phyloP scores from a whole-genome alignment of 2,113 vertebrate genomes.

The Epinephelus cyanopodus region DNA sequence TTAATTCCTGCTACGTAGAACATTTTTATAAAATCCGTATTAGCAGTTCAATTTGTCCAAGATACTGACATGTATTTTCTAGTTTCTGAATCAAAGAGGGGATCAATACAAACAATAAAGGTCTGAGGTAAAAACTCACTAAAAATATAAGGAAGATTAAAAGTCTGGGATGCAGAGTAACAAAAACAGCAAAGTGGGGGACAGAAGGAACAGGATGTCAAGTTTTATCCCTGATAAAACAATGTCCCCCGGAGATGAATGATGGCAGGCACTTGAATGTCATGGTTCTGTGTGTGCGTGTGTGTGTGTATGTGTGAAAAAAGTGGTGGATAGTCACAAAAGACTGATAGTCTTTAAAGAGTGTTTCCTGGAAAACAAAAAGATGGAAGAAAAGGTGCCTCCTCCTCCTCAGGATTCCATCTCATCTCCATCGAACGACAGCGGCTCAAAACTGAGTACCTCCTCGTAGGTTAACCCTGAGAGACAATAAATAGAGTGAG shows the following conservation, averaged over 20 bases:
- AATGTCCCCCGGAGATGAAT: conserved; percentile 82
- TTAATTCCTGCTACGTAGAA: conserved; percentile 21
- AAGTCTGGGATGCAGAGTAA: conserved; percentile 32
- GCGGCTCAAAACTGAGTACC: conserved; percentile 93
- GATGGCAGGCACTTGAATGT: conserved; percentile 93
- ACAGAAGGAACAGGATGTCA: conserved; percentile 52
- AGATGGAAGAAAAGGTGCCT: conserved; percentile 22
- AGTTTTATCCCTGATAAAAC: conserved; percentile 63
- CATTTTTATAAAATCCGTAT: conserved; percentile 37
- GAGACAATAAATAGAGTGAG: not conserved
- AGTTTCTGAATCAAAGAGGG: conserved; percentile 20
- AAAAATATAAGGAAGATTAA: conserved; percentile 21
- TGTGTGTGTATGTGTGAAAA: conserved; percentile 44
- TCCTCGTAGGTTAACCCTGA: conserved; percentile 96
- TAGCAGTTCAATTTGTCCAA: conserved; percentile 10
- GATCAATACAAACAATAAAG: conserved; percentile 30
- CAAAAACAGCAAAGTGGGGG: conserved; percentile 53
- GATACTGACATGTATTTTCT: conserved; percentile 41
- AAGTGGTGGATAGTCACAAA: conserved; percentile 59
- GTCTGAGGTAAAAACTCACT: conserved; percentile 34
- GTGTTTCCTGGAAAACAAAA: conserved; percentile 57
- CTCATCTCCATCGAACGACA: conserved; percentile 92
- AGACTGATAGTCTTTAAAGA: conserved; percentile 66
- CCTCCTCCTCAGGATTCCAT: conserved; percentile 92
- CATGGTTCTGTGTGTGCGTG: conserved; percentile 62